Conservation (phyloP, 2,113 vertebrate genomes). For the Cyanoramphus novaezelandiae region DNA sequence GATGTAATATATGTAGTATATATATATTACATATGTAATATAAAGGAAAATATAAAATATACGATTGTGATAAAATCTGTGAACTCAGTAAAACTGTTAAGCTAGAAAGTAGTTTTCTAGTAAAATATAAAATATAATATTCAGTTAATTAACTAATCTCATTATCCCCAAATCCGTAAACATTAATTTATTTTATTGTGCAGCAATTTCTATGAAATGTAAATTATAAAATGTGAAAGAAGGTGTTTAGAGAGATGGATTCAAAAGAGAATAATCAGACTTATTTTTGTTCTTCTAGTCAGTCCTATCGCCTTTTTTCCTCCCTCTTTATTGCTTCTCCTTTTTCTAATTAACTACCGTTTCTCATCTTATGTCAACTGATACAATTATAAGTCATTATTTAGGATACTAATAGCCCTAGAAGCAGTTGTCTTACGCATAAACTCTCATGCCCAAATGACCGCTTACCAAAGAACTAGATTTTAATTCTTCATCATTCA, state of each 20-base stretch:
- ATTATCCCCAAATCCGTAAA: neutral
- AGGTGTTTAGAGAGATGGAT: neutral
- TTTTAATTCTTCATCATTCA: conserved; percentile 28
- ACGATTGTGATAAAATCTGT: neutral
- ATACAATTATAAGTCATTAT: neutral
- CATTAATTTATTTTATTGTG: neutral
- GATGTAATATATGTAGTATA: neutral
- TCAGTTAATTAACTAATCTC: conserved; percentile 16
- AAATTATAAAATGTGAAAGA: neutral
- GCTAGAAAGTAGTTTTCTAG: neutral
- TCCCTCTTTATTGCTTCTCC: neutral
- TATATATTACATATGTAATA: neutral
- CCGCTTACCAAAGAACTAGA: neutral
- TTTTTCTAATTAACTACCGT: conserved; percentile 1
- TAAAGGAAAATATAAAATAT: neutral
- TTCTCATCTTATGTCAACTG: neutral
- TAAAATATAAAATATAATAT: conserved; percentile 14
- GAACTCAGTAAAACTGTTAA: neutral
- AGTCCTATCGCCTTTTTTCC: neutral
- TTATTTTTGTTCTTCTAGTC: neutral
- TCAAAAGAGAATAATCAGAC: neutral
- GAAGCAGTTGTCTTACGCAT: neutral
- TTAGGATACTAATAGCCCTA: neutral
- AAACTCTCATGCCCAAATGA: neutral
- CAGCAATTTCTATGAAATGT: neutral